Conservation (phyloP, 2,888 invertebrate genomes). For the Mesoligia furuncula region DNA sequence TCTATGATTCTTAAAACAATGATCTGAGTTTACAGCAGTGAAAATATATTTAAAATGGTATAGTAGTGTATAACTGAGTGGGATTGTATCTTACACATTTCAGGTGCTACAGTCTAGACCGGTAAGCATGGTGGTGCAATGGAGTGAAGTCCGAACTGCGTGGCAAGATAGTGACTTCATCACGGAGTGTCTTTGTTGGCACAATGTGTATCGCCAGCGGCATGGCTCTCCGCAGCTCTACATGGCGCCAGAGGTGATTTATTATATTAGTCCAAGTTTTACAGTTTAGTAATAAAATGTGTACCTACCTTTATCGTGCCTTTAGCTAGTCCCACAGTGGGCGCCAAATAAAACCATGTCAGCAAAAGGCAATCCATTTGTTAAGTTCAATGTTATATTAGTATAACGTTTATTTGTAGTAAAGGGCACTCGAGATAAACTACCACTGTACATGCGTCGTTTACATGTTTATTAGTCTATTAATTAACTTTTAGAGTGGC, state of each 20-base stretch:
- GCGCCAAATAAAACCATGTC: conserved; percentile 28
- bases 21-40: conserved; percentile 31
- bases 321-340: conserved; percentile 36
- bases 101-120: conserved; percentile 92
- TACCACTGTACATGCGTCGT: neutral
- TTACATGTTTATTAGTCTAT: neutral
- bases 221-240: conserved; percentile 93
- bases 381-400: neutral
- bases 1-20: conserved; percentile 56
- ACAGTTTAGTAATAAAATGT: neutral
- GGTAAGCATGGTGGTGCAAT: conserved; percentile 93
- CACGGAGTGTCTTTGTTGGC: conserved; percentile 95
- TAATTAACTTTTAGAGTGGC: neutral
- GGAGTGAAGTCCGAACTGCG: conserved; percentile 93
- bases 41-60: neutral
- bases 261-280: neutral
- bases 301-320: neutral
- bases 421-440: neutral
- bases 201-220: conserved; percentile 94
- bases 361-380: neutral
- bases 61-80: neutral
- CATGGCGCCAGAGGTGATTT: conserved; percentile 93
- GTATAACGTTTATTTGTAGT: neutral
- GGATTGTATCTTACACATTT: conserved; percentile 9
- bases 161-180: conserved; percentile 96